phyloP scores from a whole-genome alignment of 37 sponge, comb jelly and placozoan species.

The Agelas oroides region DNA sequence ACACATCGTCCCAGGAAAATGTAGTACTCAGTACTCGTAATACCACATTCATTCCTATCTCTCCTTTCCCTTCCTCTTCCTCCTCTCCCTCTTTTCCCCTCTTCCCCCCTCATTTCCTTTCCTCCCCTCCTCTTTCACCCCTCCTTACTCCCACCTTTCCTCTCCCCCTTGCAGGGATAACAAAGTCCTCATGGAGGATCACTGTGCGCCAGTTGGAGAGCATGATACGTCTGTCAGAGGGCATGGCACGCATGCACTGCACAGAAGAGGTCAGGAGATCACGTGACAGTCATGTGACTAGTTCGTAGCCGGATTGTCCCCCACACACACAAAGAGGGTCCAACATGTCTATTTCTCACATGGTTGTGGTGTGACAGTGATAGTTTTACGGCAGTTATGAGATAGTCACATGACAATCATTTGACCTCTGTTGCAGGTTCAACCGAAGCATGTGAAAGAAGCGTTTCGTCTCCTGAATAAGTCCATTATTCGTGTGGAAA shows the following conservation, averaged over 20 bases:
- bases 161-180: conserved; percentile 76
- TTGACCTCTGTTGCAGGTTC: conserved; percentile 48
- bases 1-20: neutral
- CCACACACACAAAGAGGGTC: no score
- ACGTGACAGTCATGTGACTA: conserved; percentile 7
- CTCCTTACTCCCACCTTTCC: neutral
- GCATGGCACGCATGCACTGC: conserved; percentile 98
- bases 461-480: conserved; percentile 96
- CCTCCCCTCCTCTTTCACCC: no score
- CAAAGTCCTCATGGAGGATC: conserved; percentile 95
- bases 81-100: neutral
- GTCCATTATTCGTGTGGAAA: conserved; percentile 96
- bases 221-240: conserved; percentile 97
- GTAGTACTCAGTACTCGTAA: neutral
- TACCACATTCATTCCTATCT: neutral
- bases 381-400: no score
- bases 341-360: no score
- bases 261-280: conserved; percentile 80
- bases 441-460: conserved; percentile 95
- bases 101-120: neutral
- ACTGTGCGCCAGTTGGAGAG: conserved; percentile 99
- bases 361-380: no score
- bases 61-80: no score
- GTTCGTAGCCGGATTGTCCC: no score
- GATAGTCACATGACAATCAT: no score